These are phyloP conservation scores for Epinotia nisella DNA, from an alignment of 2,888 invertebrate genomes.

Conservation along the genomic window DNA sequence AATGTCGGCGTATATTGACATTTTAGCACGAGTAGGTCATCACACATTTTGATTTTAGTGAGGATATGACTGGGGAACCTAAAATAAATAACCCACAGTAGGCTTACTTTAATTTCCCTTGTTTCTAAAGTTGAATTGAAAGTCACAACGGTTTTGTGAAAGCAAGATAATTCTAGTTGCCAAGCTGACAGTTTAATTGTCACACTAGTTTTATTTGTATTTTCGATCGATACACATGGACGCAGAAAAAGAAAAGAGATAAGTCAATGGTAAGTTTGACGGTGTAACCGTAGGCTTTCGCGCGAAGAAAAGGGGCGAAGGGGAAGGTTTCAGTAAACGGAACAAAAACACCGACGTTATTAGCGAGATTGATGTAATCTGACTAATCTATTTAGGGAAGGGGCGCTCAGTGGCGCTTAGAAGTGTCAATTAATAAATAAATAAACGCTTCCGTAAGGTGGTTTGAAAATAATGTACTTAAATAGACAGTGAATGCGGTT, in stretches of 20 bases:
- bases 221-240: too few relatives aligned
- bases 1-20: too few relatives aligned
- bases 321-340: constrained; percentile 80
- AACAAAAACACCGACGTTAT: constrained; percentile 84
- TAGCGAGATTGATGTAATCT: constrained; percentile 85
- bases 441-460: constrained; percentile 43
- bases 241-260: background rate
- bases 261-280: constrained; percentile 44
- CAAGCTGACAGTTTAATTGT: background rate
- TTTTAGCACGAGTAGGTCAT: too few relatives aligned
- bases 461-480: background rate
- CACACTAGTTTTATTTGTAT: background rate
- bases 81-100: too few relatives aligned
- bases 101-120: background rate
- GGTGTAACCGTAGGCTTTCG: constrained; percentile 67
- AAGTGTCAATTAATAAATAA: constrained; percentile 74
- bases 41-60: too few relatives aligned
- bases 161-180: background rate
- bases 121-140: background rate
- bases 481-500: background rate
- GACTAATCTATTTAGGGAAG: constrained; percentile 84
- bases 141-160: background rate
- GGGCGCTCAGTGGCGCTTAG: constrained; percentile 63
- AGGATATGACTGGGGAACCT: too few relatives aligned
- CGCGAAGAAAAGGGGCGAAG: constrained; percentile 76